Percentiles rank a stretch among this genome's conserved stretches.
These are phyloP conservation scores for Zelostemma sp. DNA, from an alignment of 1,140 invertebrate species.

Conservation along the genomic window DNA sequence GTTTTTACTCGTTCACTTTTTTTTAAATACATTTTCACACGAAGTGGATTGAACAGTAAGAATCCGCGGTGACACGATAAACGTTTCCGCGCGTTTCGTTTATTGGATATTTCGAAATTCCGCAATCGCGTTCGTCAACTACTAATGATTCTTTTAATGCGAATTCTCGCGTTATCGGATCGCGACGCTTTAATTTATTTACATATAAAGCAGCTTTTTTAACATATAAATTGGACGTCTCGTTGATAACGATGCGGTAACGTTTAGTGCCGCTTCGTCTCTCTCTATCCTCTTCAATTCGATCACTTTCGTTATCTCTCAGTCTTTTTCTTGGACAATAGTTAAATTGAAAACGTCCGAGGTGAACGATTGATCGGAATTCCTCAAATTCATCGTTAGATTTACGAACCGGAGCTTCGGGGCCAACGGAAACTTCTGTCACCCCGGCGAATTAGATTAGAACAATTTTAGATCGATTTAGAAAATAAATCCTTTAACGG, in stretches of 20 bases:
- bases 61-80: slow-evolving; percentile 20
- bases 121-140: background rate
- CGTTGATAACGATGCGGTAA: background rate
- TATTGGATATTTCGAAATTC: background rate
- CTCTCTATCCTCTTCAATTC: background rate
- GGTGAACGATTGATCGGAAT: slow-evolving; percentile 1
- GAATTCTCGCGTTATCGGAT: background rate
- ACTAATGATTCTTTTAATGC: background rate
- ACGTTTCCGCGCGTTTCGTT: background rate
- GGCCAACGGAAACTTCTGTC: background rate
- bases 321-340: slow-evolving; percentile 2
- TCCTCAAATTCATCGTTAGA: background rate
- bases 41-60: slow-evolving; percentile 17
- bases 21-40: slow-evolving; percentile 10
- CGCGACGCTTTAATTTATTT: background rate
- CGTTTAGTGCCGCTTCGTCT: no score
- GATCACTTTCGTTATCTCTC: background rate
- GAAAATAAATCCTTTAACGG: no score
- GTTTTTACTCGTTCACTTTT: slow-evolving; percentile 6
- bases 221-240: background rate
- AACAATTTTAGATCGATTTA: background rate
- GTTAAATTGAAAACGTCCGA: slow-evolving; percentile 2
- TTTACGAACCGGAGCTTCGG: background rate
- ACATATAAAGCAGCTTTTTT: background rate
- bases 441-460: background rate